Conservation (phyloP, 2,113 vertebrate species). For the Xyrauchen texanus region DNA sequence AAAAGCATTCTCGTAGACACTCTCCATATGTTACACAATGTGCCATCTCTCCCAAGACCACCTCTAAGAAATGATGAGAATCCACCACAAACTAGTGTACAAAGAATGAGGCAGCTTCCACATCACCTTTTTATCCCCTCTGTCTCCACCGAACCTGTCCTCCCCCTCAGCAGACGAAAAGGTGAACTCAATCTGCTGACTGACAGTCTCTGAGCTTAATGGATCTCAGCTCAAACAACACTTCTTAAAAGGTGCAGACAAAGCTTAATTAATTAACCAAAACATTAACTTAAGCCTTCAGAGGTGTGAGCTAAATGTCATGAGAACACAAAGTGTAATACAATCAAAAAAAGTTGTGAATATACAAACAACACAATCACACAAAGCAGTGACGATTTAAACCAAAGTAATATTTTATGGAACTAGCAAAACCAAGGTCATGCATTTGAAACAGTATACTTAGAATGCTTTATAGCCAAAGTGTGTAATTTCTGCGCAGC, state of each 20-base stretch:
- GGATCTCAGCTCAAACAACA: not conserved
- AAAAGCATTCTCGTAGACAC: not conserved
- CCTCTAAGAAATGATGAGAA: slow-evolving; percentile 1
- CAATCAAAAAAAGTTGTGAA: not conserved
- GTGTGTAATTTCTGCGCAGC: no score
- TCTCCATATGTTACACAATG: slow-evolving; percentile 2
- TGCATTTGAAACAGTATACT: no score
- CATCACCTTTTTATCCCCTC: not conserved
- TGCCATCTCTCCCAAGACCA: slow-evolving; percentile 1
- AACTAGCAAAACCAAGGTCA: no score
- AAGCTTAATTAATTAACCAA: not conserved
- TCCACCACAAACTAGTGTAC: not conserved
- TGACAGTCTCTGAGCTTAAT: not conserved
- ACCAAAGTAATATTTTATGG: no score
- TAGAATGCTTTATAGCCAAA: no score
- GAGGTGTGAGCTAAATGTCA: slow-evolving; percentile 3
- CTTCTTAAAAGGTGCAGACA: slow-evolving; percentile 10
- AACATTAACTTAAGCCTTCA: not conserved
- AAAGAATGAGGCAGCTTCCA: not conserved
- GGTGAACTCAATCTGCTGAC: not conserved
- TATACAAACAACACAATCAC: no score
- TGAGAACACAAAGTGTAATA: not conserved
- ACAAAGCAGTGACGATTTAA: no score
- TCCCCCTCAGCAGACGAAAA: not conserved
- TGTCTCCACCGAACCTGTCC: no score